Conservation (phyloP, 2,113 vertebrate species). For the Castor canadensis region DNA sequence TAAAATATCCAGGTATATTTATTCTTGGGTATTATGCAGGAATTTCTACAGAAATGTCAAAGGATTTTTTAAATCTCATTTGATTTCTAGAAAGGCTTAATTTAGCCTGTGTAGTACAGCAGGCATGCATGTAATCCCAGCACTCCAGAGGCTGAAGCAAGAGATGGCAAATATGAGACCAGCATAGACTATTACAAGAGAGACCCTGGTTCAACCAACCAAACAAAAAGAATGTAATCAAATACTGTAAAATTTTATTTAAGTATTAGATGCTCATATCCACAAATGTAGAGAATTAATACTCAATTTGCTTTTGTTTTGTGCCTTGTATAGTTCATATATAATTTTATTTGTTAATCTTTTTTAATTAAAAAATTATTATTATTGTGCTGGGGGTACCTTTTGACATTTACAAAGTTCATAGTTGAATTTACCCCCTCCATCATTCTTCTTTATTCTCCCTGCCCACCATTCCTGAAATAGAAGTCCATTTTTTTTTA, state of each 20-base stretch:
- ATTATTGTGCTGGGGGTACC: too few species aligned
- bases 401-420: too few species aligned
- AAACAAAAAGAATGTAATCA: too few species aligned
- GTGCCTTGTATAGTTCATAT: not conserved
- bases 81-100: not conserved
- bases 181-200: too few species aligned
- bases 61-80: not conserved
- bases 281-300: not conserved
- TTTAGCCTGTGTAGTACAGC: not conserved
- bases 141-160: too few species aligned
- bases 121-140: too few species aligned
- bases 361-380: too few species aligned
- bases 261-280: not conserved
- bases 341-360: too few species aligned
- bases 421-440: not conserved
- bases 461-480: too few species aligned
- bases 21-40: not conserved
- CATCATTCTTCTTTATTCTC: not conserved
- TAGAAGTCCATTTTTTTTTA: too few species aligned
- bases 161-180: too few species aligned
- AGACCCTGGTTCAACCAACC: too few species aligned
- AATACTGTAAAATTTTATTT: not conserved
- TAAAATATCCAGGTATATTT: not conserved
- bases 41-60: not conserved
- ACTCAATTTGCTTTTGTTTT: not conserved